Percentiles rank a stretch among this genome's conserved stretches.
These are phyloP conservation scores for Anguilla marmorata DNA, from an alignment of 2,797 vertebrate genomes.

Conservation along the genomic window DNA sequence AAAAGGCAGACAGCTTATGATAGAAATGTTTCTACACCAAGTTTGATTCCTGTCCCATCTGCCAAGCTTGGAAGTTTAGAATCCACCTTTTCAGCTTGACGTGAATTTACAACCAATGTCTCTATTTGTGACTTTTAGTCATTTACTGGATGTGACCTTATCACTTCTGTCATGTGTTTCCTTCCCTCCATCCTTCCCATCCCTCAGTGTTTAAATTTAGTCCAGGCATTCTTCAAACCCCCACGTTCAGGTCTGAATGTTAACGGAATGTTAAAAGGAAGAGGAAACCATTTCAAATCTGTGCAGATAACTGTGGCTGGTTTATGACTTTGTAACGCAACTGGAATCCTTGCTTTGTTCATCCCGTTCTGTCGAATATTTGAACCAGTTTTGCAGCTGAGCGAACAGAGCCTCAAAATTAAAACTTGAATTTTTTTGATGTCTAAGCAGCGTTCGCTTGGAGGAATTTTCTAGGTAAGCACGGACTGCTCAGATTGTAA, in stretches of 20 bases:
- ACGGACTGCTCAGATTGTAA: constrained; percentile 36
- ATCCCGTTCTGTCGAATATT: not conserved
- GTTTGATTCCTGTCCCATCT: not conserved
- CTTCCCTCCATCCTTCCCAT: constrained; percentile 4
- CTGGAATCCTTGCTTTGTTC: not conserved
- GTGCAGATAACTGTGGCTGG: not conserved
- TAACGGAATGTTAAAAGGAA: not conserved
- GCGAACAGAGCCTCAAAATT: constrained; percentile 29
- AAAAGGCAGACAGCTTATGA: not conserved
- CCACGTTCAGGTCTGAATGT: constrained; percentile 29
- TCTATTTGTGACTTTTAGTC: not conserved
- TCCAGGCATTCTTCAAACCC: constrained; percentile 17
- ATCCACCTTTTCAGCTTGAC: not conserved
- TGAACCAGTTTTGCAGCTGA: not conserved
- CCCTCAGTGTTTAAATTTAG: not conserved
- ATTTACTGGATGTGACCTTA: constrained; percentile 20
- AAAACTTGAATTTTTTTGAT: constrained; percentile 54
- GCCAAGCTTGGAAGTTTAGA: not conserved
- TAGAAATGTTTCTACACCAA: not conserved
- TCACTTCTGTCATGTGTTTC: constrained; percentile 18
- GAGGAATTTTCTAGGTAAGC: constrained; percentile 62
- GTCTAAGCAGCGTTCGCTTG: constrained; percentile 55
- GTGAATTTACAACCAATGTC: not conserved
- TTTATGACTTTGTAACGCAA: not conserved
- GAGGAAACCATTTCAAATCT: not conserved